Conservation (phyloP, 2,113 vertebrate genomes). For the Seriola quinqueradiata region DNA sequence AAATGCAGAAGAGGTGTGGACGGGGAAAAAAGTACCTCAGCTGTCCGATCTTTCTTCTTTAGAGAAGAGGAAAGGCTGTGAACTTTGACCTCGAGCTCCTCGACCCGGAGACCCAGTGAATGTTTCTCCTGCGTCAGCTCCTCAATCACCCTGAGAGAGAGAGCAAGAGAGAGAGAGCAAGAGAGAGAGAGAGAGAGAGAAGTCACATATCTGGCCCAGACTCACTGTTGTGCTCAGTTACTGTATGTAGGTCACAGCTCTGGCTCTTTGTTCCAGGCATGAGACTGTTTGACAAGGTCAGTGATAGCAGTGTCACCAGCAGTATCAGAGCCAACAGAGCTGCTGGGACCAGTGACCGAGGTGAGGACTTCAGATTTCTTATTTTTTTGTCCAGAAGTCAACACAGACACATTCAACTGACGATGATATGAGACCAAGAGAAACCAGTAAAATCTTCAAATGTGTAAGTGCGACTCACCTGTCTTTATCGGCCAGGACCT, state of each 20-base stretch:
- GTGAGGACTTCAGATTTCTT: too few relatives aligned
- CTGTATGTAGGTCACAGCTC: slow-evolving; percentile 12
- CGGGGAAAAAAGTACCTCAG: slow-evolving; percentile 33
- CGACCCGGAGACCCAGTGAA: slow-evolving; percentile 67
- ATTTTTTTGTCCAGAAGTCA: too few relatives aligned
- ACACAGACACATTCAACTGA: too few relatives aligned
- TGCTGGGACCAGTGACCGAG: neutral
- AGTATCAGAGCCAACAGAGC: neutral
- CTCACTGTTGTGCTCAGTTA: neutral
- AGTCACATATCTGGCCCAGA: neutral
- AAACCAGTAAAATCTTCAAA: too few relatives aligned
- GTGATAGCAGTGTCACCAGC: neutral
- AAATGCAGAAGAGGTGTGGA: neutral
- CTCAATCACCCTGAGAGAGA: slow-evolving; percentile 84
- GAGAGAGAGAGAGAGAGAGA: too few relatives aligned
- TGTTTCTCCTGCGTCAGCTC: slow-evolving; percentile 85
- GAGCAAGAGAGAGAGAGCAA: neutral
- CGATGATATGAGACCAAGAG: too few relatives aligned
- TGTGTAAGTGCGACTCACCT: slow-evolving; percentile 76
- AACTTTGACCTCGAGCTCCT: slow-evolving; percentile 79
- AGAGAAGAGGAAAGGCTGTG: slow-evolving; percentile 63
- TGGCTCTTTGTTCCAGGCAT: slow-evolving; percentile 7
- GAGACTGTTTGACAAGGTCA: neutral
- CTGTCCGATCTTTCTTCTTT: slow-evolving; percentile 40
- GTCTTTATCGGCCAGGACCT: slow-evolving; percentile 78